Evolutionary conservation across 2,888 invertebrate genomes (phyloP), one percentile per base, ranked within the genome.

Genomic region (Spodoptera picta): DNA sequence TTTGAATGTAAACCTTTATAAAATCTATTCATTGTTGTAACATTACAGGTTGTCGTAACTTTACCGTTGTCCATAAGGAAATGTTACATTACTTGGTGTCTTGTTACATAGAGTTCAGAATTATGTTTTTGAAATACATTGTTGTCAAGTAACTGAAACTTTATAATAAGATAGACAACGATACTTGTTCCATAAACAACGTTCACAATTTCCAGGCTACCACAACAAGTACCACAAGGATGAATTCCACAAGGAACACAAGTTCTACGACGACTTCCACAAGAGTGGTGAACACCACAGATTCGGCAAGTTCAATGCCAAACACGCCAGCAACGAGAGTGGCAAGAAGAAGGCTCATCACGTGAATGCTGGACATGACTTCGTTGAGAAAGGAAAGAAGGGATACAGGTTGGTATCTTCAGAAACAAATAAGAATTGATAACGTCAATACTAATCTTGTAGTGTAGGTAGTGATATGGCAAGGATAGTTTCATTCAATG

Each of bases 201-300:
- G 12, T 24, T 41, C 12, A 4, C 24, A 3, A 45, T 19, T 71
- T 69, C 4, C 83, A 95, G 95, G 97, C 0, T 97, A 96, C 89
- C 97, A 97, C 91, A 97, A 97, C 90, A 97, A 96, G 77, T 96
- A 97, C 88, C 97, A 97, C 91, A 97, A 97, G 85, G 97, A 97
- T 80, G 97, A 97, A 86, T 97, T 96, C 89, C 96, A 97, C 85
- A 97, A 96, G 81, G 97, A 97, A 82, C 97, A 97, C 89, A 97
- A 96, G 85, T 97, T 97, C 93, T 97, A 97, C 90, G 97, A 97
- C 77, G 96, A 97, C 87, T 95, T 93, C 87, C 96, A 97, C 88
- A 96, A 96, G 86, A 96, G 96, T 57, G 97, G 97, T 0, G 96
- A 96, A 70, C 96, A 97, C 84, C 95, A 95, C 79, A 96, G 97